A percentile compares a stretch with the other conserved stretches of the same genome.
Evolutionary conservation across 2,888 invertebrate genomes (phyloP).

Genomic region (Nudaria mundana): DNA sequence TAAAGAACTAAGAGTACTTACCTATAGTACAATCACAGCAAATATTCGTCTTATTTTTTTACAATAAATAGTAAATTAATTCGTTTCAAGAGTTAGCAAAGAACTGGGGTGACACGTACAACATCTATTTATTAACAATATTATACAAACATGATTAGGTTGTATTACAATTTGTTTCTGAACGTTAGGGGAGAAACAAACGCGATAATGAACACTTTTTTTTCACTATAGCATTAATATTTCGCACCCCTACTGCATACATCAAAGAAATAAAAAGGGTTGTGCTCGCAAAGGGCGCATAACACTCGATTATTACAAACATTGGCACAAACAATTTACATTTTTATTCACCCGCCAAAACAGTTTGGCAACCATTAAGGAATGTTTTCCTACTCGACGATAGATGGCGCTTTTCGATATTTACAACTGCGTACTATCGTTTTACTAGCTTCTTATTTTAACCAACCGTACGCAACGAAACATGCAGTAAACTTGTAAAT

Average conservation of each 20-base stretch:
- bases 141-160: slow-evolving; percentile 61
- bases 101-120: slow-evolving; percentile 36
- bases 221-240: slow-evolving; percentile 66
- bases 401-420: slow-evolving; percentile 73
- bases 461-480: slow-evolving; percentile 54
- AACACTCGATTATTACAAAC: slow-evolving; percentile 75
- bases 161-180: slow-evolving; percentile 62
- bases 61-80: slow-evolving; percentile 70
- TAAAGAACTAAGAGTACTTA: too few relatives aligned
- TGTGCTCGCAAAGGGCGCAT: slow-evolving; percentile 66
- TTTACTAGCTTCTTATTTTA: slow-evolving; percentile 49
- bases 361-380: slow-evolving; percentile 26
- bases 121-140: slow-evolving; percentile 59
- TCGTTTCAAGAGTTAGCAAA: slow-evolving; percentile 52
- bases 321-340: slow-evolving; percentile 78
- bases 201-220: slow-evolving; percentile 72
- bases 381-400: slow-evolving; percentile 60
- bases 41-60: slow-evolving; percentile 46
- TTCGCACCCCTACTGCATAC: slow-evolving; percentile 74
- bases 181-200: slow-evolving; percentile 63
- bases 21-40: slow-evolving; percentile 71
- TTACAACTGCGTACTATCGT: slow-evolving; percentile 46
- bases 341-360: slow-evolving; percentile 45
- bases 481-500: slow-evolving; percentile 30
- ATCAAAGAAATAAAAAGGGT: slow-evolving; percentile 78